Evolutionary conservation across 2,888 invertebrate genomes (phyloP), one percentile per base, ranked within the genome.

Genomic region (Creontiades dilutus): DNA sequence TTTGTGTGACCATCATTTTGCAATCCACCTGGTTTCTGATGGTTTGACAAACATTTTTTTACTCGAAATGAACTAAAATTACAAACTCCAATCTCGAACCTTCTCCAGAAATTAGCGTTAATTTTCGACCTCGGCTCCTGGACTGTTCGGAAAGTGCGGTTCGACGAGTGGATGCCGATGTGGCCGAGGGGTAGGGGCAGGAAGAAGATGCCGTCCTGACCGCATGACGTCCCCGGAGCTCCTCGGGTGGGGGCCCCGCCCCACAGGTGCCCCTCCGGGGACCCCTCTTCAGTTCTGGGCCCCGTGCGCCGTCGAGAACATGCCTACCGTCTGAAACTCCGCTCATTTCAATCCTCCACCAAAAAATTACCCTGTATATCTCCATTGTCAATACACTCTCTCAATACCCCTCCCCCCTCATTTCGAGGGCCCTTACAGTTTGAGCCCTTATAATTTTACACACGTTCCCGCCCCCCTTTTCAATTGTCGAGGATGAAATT

Each of bases 141-240:
- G 37, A 37, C 37, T 37, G 7, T 37, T 37, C 57, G 27, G 23
- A 27, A 61, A 19, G 16, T 47, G 11, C 52, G 48, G 55, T 27
- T 28, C 12, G 85, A 23, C 28, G 13, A 85, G 27, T 14, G 14
- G 47, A n/a, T 19, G 11, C 27, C 57, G 27, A 27, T 28, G 13
- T 37, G 28, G 85, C 16, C 52, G 27, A 1, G 47, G 1, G 37
- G 88, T 78, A 78, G 88, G 88, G 88, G 88, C n/a, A 88, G 88
- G 88, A 88, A 88, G 88, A 86, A 75, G 75, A 28, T 11, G 55
- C 14, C 48, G 46, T 7, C 86, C 52, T 16, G 57, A 19, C 55
- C 68, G n/a, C 47, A 48, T 80, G 76, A 48, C 52, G 76, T 78
- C 88, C 88, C 78, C 78, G 88, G 88, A 48, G 27, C 28, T 7